Conservation (phyloP, 2,797 vertebrate species). For the Sebastiscus albofasciatus region DNA sequence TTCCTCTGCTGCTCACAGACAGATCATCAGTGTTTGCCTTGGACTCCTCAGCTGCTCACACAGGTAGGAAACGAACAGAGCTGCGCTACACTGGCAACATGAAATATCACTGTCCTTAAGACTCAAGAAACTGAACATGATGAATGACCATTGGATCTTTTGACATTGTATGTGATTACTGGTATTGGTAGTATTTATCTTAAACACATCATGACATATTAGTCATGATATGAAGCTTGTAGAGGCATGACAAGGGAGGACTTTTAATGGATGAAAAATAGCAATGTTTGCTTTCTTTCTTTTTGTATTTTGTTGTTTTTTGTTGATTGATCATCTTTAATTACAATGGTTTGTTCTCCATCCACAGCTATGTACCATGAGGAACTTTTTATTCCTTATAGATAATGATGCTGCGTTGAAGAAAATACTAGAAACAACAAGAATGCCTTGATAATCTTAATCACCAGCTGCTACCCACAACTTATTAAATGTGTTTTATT, state of each 20-base stretch:
- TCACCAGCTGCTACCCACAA: not conserved
- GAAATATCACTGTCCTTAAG: not conserved
- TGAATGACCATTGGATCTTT: not conserved
- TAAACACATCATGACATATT: not conserved
- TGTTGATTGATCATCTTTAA: not conserved
- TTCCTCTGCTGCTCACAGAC: constrained; percentile 36
- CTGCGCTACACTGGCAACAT: not conserved
- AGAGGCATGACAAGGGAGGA: not conserved
- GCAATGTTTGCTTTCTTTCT: not conserved
- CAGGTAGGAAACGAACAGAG: constrained; percentile 59
- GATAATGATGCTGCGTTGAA: not conserved
- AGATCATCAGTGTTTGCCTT: constrained; percentile 30
- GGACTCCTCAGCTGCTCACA: constrained; percentile 33
- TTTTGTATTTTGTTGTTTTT: not conserved
- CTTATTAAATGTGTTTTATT: not conserved
- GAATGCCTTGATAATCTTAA: not conserved
- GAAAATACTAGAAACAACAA: not conserved
- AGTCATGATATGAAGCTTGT: not conserved
- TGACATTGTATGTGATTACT: not conserved
- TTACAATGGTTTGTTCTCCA: not conserved
- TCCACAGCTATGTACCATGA: not conserved
- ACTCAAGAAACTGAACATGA: not conserved
- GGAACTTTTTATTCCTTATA: not conserved
- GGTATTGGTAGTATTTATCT: not conserved
- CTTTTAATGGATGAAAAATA: not conserved